Base-by-base conservation (phyloP, 2,888 invertebrate genomes). In the Drosophila percnosoma region DNA sequence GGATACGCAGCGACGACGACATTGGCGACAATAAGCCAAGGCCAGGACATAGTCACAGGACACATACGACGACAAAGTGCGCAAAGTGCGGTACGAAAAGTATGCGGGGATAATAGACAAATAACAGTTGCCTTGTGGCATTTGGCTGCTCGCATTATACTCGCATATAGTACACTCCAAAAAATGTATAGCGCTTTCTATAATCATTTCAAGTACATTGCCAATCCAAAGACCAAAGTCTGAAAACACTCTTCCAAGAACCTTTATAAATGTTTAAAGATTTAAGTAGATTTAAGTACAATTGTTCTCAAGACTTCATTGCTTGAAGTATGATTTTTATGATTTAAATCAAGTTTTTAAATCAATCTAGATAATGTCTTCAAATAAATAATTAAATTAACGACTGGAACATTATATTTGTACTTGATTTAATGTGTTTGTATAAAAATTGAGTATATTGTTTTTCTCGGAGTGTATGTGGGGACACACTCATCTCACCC, bases 71-170 rank as follows among this genome's bases (percentile, higher is more conserved):
- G 59, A 62, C 65, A 69, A 69, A 10, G 54, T 71, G 53, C 49
- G 36, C 48, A 53, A 57, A 53, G 55, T 75, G 72, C 49, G 53
- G 73, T 60, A 64, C 63, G 72, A 68, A 80, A 89, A 78, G 84
- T 77, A 81, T 85, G 89, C 75, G 71, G 73, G 89, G 83, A 87
- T 85, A 87, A 87, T 87, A 82, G 87, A 90, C 87, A 87, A 87
- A 87, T 90, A 87, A 89, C 85, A 82, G 88, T 82, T 90, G 85
- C 90, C 87, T 85, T 89, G 88, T 78, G 86, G 90, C 90, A 80
- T 87, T 89, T 77, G 75, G 80, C 85, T 84, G 76, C 59, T 77
- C 77, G 66, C 80, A 77, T 80, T 77, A 66, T 57, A 80, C 73
- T 65, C 62, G 59, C 55, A 81, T 75, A 69, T 63, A 48, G 21